phyloP scores from a whole-genome alignment of 2,797 vertebrate genomes.

The Fundulus diaphanus region DNA sequence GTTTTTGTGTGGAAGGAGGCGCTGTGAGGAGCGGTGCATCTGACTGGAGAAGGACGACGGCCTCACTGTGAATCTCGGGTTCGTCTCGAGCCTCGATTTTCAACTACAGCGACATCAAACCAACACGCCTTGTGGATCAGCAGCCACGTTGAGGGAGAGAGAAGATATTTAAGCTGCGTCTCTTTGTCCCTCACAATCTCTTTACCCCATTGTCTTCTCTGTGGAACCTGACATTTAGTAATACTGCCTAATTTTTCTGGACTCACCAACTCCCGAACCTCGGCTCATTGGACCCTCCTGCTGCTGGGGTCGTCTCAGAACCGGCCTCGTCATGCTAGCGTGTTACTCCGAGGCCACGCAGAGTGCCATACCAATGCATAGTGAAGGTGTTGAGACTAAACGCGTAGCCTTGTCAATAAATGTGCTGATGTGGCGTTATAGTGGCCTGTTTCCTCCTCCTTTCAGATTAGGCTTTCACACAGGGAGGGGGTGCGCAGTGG shows the following conservation, averaged over 20 bases:
- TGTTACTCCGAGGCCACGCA: slow-evolving; percentile 56
- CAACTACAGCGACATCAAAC: slow-evolving; percentile 66
- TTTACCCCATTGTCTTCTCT: slow-evolving; percentile 28
- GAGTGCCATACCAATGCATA: slow-evolving; percentile 50
- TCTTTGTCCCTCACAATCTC: slow-evolving; percentile 42
- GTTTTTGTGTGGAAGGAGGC: slow-evolving; percentile 74
- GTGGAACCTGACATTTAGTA: slow-evolving; percentile 59
- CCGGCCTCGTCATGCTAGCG: slow-evolving; percentile 60
- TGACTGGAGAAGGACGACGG: slow-evolving; percentile 74
- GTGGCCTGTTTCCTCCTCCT: slow-evolving; percentile 91
- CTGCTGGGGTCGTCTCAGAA: slow-evolving; percentile 36
- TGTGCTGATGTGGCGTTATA: slow-evolving; percentile 87
- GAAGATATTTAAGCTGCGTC: slow-evolving; percentile 41
- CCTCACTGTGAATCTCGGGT: slow-evolving; percentile 65
- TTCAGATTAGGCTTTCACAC: slow-evolving; percentile 87
- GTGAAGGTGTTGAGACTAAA: slow-evolving; percentile 63
- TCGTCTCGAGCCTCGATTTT: slow-evolving; percentile 52
- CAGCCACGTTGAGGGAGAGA: slow-evolving; percentile 42
- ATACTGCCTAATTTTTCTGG: slow-evolving; percentile 49
- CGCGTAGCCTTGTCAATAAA: slow-evolving; percentile 77
- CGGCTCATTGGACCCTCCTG: slow-evolving; percentile 48
- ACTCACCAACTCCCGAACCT: slow-evolving; percentile 43
- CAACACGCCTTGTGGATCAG: slow-evolving; percentile 59
- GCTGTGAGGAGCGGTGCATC: slow-evolving; percentile 57
- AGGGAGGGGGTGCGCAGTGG: slow-evolving; percentile 62